phyloP scores from a whole-genome alignment of 1,140 invertebrate species.

The Eulimnadia texana region DNA sequence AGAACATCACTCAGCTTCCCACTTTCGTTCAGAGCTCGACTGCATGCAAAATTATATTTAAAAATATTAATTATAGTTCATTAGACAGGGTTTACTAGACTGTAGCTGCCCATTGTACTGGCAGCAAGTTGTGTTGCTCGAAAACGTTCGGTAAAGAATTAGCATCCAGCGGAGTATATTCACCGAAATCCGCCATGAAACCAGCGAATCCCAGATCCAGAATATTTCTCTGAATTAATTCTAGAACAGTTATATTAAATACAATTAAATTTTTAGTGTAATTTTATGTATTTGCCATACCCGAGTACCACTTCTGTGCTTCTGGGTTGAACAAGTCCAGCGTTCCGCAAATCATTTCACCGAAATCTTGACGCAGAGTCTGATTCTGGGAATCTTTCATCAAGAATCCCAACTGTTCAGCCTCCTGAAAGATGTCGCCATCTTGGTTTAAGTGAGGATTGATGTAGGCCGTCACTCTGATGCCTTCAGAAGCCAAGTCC shows the following conservation, averaged over 20 bases:
- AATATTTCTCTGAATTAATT: constrained; percentile 28
- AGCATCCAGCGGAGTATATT: constrained; percentile 28
- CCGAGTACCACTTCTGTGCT: constrained; percentile 30
- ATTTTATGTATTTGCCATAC: constrained; percentile 15
- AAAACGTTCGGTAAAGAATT: background rate
- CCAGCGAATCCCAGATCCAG: constrained; percentile 29
- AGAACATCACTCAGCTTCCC: constrained; percentile 25
- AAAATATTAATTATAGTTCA: background rate
- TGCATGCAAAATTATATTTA: constrained; percentile 3
- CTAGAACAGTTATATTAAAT: constrained; percentile 17
- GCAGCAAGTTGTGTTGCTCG: constrained; percentile 17
- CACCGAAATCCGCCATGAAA: constrained; percentile 35
- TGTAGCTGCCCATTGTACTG: constrained; percentile 15
- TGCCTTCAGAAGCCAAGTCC: constrained; percentile 22
- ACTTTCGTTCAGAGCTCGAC: constrained; percentile 25
- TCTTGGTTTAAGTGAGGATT: constrained; percentile 30
- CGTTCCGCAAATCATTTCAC: constrained; percentile 28
- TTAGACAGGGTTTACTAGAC: constrained; percentile 11
- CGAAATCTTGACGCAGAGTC: constrained; percentile 27
- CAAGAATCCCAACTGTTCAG: constrained; percentile 23
- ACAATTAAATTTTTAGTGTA: background rate
- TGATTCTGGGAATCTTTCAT: constrained; percentile 23
- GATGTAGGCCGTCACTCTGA: constrained; percentile 29
- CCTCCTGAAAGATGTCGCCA: constrained; percentile 26
- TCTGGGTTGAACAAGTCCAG: constrained; percentile 28